Percentiles rank a stretch among this genome's conserved stretches.
phyloP scores from a whole-genome alignment of 2,888 invertebrate species.

The Sycophila texana region DNA sequence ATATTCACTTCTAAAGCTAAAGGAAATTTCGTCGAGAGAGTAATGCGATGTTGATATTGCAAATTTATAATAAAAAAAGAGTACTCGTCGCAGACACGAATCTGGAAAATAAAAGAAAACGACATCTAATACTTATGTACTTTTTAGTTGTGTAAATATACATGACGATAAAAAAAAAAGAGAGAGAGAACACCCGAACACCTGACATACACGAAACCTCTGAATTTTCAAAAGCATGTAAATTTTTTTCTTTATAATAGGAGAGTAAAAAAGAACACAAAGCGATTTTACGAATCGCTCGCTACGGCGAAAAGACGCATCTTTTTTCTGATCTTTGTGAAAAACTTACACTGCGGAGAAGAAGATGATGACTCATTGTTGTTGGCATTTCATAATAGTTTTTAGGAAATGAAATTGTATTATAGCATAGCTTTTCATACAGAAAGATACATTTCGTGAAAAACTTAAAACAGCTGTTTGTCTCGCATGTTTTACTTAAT shows the following conservation, averaged over 20 bases:
- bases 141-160: conserved; percentile 50
- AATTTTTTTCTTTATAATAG: conserved; percentile 51
- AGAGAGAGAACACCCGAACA: conserved; percentile 31
- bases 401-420: conserved; percentile 62
- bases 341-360: conserved; percentile 40
- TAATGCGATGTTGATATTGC: conserved; percentile 32
- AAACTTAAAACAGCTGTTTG: conserved; percentile 47
- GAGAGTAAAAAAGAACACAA: neutral
- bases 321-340: conserved; percentile 26
- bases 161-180: conserved; percentile 34
- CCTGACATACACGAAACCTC: conserved; percentile 1
- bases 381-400: conserved; percentile 64
- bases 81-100: neutral
- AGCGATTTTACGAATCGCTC: conserved; percentile 20
- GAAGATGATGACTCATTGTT: conserved; percentile 57
- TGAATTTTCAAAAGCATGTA: conserved; percentile 49
- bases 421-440: conserved; percentile 66
- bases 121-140: conserved; percentile 32
- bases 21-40: conserved; percentile 20
- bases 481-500: conserved; percentile 31
- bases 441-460: conserved; percentile 64
- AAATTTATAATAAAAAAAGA: conserved; percentile 28
- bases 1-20: conserved; percentile 33
- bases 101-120: conserved; percentile 30
- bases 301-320: conserved; percentile 41